Evolutionary conservation across 2,888 invertebrate genomes (phyloP).

Genomic region (Eucera pruinosa): DNA sequence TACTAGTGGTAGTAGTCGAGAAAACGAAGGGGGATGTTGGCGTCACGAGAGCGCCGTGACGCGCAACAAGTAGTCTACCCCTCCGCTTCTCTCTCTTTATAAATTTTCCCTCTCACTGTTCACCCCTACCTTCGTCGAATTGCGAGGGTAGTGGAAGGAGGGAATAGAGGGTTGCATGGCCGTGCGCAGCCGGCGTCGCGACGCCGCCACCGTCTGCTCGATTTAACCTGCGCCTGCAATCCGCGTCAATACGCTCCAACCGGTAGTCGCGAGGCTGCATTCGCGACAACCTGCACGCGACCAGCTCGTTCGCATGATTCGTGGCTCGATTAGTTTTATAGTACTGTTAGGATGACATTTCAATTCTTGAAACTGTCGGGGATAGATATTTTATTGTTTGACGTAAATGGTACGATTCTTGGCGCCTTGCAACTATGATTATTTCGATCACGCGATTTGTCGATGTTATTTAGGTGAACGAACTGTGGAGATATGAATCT

Average conservation of each 20-base stretch:
- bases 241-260: slow-evolving; percentile 71
- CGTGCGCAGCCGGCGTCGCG: slow-evolving; percentile 75
- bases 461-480: too few species aligned
- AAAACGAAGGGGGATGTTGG: slow-evolving; percentile 48
- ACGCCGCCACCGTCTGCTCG: slow-evolving; percentile 80
- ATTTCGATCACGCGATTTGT: too few species aligned
- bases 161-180: slow-evolving; percentile 51
- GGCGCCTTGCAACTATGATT: too few species aligned
- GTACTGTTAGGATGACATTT: background rate
- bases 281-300: slow-evolving; percentile 63
- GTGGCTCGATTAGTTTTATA: slow-evolving; percentile 31
- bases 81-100: slow-evolving; percentile 68
- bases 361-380: background rate
- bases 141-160: background rate
- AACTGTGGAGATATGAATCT: too few species aligned
- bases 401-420: background rate
- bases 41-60: slow-evolving; percentile 74
- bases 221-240: slow-evolving; percentile 77
- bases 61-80: slow-evolving; percentile 82
- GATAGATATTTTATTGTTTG: background rate
- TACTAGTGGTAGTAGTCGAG: slow-evolving; percentile 38
- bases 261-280: slow-evolving; percentile 63
- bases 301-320: slow-evolving; percentile 10
- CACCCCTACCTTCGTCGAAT: slow-evolving; percentile 19
- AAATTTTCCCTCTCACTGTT: slow-evolving; percentile 72